Conservation (phyloP, 2,113 vertebrate genomes). For the Eira barbara region DNA sequence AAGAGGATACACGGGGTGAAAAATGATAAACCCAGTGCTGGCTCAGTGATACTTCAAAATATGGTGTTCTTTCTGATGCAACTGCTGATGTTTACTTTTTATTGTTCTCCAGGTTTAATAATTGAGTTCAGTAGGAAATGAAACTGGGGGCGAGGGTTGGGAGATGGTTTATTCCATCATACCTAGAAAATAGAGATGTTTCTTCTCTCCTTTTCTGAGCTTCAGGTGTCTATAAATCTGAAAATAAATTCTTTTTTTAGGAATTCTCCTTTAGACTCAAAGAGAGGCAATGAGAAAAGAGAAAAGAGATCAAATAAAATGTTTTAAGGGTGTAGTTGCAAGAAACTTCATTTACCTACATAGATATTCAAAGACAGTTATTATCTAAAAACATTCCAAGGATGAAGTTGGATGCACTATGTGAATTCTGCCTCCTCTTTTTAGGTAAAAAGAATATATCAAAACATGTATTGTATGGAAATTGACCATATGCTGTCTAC, state of each 20-base stretch:
- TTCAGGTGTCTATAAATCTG: not conserved
- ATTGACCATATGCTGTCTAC: slow-evolving; percentile 88
- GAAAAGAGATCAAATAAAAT: not conserved
- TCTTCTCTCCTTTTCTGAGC: not conserved
- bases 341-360: not conserved
- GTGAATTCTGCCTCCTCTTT: slow-evolving; percentile 21
- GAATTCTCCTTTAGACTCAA: not conserved
- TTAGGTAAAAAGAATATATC: slow-evolving; percentile 91
- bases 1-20: not conserved
- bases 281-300: not conserved
- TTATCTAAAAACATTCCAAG: not conserved
- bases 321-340: not conserved
- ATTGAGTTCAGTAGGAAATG: not conserved
- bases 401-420: not conserved
- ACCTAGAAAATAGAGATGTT: not conserved
- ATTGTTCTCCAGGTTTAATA: not conserved
- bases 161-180: not conserved
- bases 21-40: not conserved
- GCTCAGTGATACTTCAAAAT: not conserved
- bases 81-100: not conserved
- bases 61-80: not conserved
- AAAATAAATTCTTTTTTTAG: not conserved
- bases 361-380: not conserved
- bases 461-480: slow-evolving; percentile 85
- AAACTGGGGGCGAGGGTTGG: not conserved